These are phyloP conservation scores for Clivina fossor DNA, from an alignment of 2,888 invertebrate genomes.

Conservation along the genomic window DNA sequence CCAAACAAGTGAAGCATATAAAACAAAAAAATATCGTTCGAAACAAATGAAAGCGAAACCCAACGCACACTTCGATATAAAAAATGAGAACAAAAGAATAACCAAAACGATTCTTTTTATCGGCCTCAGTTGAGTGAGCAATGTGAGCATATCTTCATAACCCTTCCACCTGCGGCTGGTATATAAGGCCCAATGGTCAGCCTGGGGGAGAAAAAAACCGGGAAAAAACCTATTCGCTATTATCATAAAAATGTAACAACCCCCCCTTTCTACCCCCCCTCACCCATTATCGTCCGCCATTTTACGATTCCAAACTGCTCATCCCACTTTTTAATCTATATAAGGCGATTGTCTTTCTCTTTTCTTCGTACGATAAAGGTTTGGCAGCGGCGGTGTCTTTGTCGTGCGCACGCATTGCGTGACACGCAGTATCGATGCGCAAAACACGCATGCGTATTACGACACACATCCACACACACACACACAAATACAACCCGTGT, in stretches of 20 bases:
- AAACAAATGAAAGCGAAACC: conserved; percentile 26
- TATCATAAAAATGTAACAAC: conserved; percentile 31
- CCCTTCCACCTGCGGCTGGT: conserved; percentile 10
- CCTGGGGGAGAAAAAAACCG: conserved; percentile 17
- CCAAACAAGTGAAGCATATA: conserved; percentile 3
- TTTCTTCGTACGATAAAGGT: too few species aligned
- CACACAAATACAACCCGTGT: too few species aligned
- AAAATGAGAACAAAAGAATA: conserved; percentile 7
- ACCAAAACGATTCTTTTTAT: conserved; percentile 28
- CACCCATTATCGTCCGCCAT: conserved; percentile 49
- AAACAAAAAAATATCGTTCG: conserved; percentile 14
- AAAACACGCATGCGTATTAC: conserved; percentile 45
- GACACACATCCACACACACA: conserved; percentile 1
- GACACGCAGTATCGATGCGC: conserved; percentile 45
- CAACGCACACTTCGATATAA: conserved; percentile 21
- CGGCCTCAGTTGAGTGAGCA: conserved; percentile 5
- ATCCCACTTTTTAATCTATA: conserved; percentile 52
- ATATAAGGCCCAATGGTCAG: conserved; percentile 23
- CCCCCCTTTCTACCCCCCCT: too few species aligned
- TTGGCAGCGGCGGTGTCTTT: too few species aligned
- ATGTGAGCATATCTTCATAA: conserved; percentile 11
- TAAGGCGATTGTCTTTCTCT: conserved; percentile 41
- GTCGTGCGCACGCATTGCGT: conserved; percentile 44
- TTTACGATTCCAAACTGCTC: conserved; percentile 46
- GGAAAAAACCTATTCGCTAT: too few species aligned